Evolutionary conservation across 1,140 invertebrate genomes (phyloP), one percentile per base, ranked within the genome.

Genomic region (Drosophila ambigua): DNA sequence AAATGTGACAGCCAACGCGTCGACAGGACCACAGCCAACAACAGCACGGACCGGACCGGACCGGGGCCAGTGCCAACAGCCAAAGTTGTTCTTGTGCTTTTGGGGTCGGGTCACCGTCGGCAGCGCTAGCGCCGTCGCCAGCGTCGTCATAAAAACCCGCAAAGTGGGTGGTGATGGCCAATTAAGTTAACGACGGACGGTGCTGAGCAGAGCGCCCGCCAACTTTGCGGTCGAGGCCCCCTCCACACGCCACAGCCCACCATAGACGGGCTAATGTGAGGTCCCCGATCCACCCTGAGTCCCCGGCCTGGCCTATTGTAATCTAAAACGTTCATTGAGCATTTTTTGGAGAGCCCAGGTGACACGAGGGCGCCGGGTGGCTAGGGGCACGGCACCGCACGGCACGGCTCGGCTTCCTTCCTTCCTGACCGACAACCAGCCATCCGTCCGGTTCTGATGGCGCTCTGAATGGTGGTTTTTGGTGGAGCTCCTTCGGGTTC

Each of bases 141-240:
- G 13, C 57, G 74, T 53, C 55, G 73, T 62, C 82, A 87, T 87
- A 87, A 87, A 87, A 87, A 87, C 83, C 83, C 83, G 79, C 84
- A 89, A 88, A 88, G 83, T 88, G 83, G 83, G 83, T 88, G 83
- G 83, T 88, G 83, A 88, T 89, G 83, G 84, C 83, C 83, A 88
- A 88, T 88, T 88, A 89, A 89, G 84, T 88, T 88, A 88, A 88
- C 83, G 83, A 88, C 79, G 76, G 66, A 69, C 66, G 65, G 63
- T 2, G 9, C 64, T 13, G 66, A 58, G 64, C 66, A 45, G 63
- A 8, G 72, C 77, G 66, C 59, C 62, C 63, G 72, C 83, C 62
- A 89, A 89, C 79, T 88, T 89, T 88, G 79, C 73, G 84, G 83
- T 89, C 79, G 76, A 75, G 76, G 60, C 48, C 16, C 72, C 83